A percentile compares a stretch with the other conserved stretches of the same genome.
These are phyloP conservation scores for Martes martes DNA, from an alignment of 2,113 vertebrate species.

Conservation along the genomic window DNA sequence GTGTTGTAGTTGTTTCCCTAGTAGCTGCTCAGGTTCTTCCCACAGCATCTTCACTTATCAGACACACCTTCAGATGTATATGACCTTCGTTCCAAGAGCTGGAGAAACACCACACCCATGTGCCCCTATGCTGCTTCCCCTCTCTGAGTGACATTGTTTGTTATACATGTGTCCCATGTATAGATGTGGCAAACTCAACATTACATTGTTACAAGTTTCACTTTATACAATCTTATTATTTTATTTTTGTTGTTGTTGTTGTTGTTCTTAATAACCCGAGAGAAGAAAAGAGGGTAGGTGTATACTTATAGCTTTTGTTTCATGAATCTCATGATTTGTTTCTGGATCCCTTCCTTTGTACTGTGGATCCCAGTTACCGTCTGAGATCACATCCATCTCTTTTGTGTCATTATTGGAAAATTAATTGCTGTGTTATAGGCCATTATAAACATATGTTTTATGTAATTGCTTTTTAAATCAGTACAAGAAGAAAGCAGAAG, in stretches of 20 bases:
- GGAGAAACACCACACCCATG: background rate
- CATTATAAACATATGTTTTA: background rate
- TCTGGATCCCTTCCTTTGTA: background rate
- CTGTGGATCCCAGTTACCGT: background rate
- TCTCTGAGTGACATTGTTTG: background rate
- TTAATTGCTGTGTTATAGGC: background rate
- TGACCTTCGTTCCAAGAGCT: background rate
- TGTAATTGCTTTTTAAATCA: background rate
- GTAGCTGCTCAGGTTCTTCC: background rate
- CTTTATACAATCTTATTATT: background rate
- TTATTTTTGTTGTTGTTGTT: background rate
- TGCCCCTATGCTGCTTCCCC: background rate
- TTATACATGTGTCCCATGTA: background rate
- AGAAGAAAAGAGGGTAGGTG: background rate
- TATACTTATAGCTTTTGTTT: background rate
- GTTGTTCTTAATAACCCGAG: background rate
- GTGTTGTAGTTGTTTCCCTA: background rate
- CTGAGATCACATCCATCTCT: background rate
- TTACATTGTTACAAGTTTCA: background rate
- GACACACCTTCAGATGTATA: background rate
- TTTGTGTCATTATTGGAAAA: background rate
- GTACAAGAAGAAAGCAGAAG: background rate
- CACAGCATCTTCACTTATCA: background rate
- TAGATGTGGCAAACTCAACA: background rate
- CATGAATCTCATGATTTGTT: background rate